A percentile compares a stretch with the other conserved stretches of the same genome.
These are phyloP conservation scores for Eupithecia exiguata DNA, from an alignment of 2,888 invertebrate species.

Conservation along the genomic window DNA sequence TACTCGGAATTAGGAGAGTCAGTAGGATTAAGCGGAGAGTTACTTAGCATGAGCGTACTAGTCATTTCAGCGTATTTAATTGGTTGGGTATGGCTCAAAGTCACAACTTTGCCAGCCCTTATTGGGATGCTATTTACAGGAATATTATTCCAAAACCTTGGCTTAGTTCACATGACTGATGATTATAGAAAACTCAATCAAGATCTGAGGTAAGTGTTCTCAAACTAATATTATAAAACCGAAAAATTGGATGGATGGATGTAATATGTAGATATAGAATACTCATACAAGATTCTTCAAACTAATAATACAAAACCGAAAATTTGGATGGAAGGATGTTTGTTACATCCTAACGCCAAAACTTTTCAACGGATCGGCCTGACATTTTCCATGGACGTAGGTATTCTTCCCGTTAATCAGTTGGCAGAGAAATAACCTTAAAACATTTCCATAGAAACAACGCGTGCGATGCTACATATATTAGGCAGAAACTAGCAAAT, in stretches of 20 bases:
- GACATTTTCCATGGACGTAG: background rate
- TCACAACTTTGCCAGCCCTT: conserved; percentile 88
- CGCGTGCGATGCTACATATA: too few species aligned
- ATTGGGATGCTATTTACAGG: conserved; percentile 91
- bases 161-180: conserved; percentile 85
- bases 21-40: conserved; percentile 86
- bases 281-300: conserved; percentile 85
- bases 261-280: too few species aligned
- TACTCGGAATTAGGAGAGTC: conserved; percentile 86
- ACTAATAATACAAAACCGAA: background rate
- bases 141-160: conserved; percentile 86
- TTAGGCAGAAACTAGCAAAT: too few species aligned
- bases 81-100: conserved; percentile 87
- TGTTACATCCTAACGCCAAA: background rate
- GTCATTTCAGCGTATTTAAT: conserved; percentile 88
- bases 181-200: conserved; percentile 85
- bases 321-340: background rate
- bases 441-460: background rate
- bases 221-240: background rate
- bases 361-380: background rate
- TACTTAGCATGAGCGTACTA: conserved; percentile 86
- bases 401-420: background rate
- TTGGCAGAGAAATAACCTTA: background rate
- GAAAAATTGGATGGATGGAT: background rate
- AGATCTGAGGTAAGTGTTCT: conserved; percentile 83